Conservation (phyloP, 92 coral and sea anemone genomes). For the Micromussa lordhowensis region DNA sequence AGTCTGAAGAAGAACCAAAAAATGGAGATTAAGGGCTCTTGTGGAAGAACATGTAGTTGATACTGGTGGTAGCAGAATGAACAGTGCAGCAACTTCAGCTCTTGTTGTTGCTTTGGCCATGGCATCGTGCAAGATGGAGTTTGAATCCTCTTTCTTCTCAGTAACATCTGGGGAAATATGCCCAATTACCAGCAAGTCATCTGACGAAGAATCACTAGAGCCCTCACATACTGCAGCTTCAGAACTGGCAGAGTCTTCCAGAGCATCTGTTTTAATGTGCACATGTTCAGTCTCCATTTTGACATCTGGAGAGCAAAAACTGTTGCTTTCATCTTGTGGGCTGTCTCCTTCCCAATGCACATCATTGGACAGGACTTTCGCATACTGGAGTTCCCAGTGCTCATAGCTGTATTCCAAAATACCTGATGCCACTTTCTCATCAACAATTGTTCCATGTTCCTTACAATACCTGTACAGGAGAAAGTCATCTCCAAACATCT, state of each 20-base stretch:
- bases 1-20: background rate
- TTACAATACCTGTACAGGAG: constrained; percentile 4
- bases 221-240: no score
- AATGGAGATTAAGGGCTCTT: background rate
- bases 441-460: constrained; percentile 29
- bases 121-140: background rate
- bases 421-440: background rate
- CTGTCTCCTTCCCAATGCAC: background rate
- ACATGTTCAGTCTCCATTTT: background rate
- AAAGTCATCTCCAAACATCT: constrained; percentile 50
- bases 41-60: background rate
- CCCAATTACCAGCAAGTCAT: background rate
- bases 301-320: constrained; percentile 3
- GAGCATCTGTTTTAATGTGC: background rate
- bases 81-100: constrained; percentile 53
- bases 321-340: constrained; percentile 1
- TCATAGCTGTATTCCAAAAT: constrained; percentile 15
- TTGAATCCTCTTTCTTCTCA: background rate
- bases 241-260: no score
- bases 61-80: constrained; percentile 5
- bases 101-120: constrained; percentile 39
- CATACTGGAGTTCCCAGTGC: constrained; percentile 19
- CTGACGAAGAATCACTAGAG: background rate
- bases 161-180: background rate
- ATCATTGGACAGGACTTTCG: background rate